These are phyloP conservation scores for Gnathonemus echidnorhynchus DNA, from an alignment of 2,113 vertebrate genomes.

Conservation along the genomic window DNA sequence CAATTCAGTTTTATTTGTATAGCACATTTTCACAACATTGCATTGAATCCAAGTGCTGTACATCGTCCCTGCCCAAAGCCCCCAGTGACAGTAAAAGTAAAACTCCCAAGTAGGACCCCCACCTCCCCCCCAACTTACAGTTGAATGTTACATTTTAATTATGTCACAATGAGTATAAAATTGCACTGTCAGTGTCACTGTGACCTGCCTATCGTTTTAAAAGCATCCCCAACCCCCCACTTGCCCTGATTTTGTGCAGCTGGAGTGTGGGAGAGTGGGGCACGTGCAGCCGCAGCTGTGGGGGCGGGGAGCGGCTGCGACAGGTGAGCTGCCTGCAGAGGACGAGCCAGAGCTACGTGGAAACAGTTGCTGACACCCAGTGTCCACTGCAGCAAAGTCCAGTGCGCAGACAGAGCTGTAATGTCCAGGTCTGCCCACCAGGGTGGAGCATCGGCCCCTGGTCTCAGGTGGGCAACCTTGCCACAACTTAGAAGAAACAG, in stretches of 20 bases:
- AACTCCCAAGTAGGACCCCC: background rate
- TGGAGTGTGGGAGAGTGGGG: conserved; percentile 78
- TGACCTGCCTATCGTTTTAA: background rate
- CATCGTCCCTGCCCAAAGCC: background rate
- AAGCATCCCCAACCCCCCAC: background rate
- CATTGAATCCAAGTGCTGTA: background rate
- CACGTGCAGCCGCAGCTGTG: conserved; percentile 69
- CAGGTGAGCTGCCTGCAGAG: conserved; percentile 62
- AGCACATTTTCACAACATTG: background rate
- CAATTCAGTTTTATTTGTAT: background rate
- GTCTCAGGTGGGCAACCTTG: conserved; percentile 66
- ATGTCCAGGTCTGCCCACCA: conserved; percentile 65
- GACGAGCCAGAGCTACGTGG: conserved; percentile 40
- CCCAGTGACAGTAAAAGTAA: background rate
- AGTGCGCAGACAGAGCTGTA: conserved; percentile 58
- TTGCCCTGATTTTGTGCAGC: conserved; percentile 44
- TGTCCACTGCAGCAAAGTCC: conserved; percentile 55
- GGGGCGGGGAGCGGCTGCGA: conserved; percentile 65
- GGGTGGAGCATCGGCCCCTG: conserved; percentile 69
- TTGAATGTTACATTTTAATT: background rate
- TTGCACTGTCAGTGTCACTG: conserved; percentile 26
- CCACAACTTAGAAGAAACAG: background rate
- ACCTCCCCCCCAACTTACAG: background rate
- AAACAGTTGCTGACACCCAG: conserved; percentile 45
- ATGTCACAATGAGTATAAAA: background rate